Conservation (phyloP, 2,888 invertebrate genomes). For the Dorcus hopei region DNA sequence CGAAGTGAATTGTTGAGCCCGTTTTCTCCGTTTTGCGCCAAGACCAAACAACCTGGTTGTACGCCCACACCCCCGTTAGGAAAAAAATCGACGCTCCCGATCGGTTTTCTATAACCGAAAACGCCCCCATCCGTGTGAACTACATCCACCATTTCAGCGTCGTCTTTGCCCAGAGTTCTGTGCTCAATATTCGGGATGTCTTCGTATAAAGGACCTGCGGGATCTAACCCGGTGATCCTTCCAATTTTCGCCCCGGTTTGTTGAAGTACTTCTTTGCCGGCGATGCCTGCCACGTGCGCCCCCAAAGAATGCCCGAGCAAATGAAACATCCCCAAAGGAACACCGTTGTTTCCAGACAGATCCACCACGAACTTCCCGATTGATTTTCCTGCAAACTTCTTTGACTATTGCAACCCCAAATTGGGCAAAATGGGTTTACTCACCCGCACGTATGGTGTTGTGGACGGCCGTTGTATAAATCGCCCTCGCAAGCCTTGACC, state of each 20-base stretch:
- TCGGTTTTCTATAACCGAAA: conserved; percentile 46
- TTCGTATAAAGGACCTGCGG: conserved; percentile 53
- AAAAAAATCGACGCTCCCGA: conserved; percentile 58
- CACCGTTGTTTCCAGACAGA: background rate
- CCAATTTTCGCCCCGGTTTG: conserved; percentile 32
- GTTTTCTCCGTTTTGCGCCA: background rate
- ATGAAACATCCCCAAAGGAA: conserved; percentile 30
- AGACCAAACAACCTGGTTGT: conserved; percentile 53
- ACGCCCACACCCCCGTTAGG: conserved; percentile 55
- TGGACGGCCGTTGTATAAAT: conserved; percentile 38
- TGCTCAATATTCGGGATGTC: conserved; percentile 29
- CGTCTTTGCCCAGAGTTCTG: conserved; percentile 57
- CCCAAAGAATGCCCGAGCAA: conserved; percentile 44
- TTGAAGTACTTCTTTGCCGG: conserved; percentile 32
- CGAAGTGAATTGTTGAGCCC: background rate
- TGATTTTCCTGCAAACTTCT: conserved; percentile 1
- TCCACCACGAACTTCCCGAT: conserved; percentile 8
- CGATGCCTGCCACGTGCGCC: conserved; percentile 38
- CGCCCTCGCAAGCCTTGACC: conserved; percentile 42
- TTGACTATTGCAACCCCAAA: background rate
- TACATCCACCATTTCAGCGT: conserved; percentile 68
- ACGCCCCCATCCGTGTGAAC: conserved; percentile 67
- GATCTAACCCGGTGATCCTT: conserved; percentile 53
- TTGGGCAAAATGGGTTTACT: background rate
- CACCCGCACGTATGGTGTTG: conserved; percentile 33